Base-by-base conservation (phyloP, 2,797 vertebrate species). In the Notoglanidium macrostoma region DNA sequence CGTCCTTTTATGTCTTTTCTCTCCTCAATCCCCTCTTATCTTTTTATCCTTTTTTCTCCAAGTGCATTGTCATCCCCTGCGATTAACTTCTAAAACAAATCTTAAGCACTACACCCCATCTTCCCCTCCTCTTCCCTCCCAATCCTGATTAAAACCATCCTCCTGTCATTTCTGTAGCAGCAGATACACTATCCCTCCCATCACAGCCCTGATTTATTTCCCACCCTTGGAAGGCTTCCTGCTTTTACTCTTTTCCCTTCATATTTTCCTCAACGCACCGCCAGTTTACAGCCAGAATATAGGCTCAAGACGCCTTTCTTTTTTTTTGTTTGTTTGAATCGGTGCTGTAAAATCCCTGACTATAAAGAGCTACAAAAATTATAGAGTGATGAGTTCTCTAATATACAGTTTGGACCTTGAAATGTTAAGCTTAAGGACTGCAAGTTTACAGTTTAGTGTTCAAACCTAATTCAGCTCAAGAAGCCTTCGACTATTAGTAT, bases 171-270 rank as follows among this genome's bases (percentile, higher is more conserved):
- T 44, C 46, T 87, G 12, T 40, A 84, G n/a, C 72, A 59, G 51
- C 61, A 57, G 51, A 84, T 68, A 46, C 61, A 1, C 70, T 17
- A 15, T 32, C 49, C 81, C 40, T 70, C 61, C 63, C 72, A 67
- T 55, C 72, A 19, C 59, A 79, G 81, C 19, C 10, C 32, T 84
- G 86, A 78, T 87, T 87, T 84, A 84, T 84, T 78, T 76, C 73
- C 49, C 26, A 35, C 21, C 26, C 11, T 78, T 82, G 73, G 72
- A 87, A 46, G 26, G 61, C 26, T 79, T 84, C 35, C 72, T 70
- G 80, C 46, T 68, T 57, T 15, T 67, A 54, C 70, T 83, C n/a
- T 46, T 40, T 35, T 84, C 26, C 55, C 63, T 68, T 76, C 57
- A 55, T 76, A 83, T 87, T 78, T 68, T 87, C 72, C 86, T 74